A percentile compares a stretch with the other conserved stretches of the same genome.
These are phyloP conservation scores for Osmerus mordax DNA, from an alignment of 2,113 vertebrate genomes.

Conservation along the genomic window DNA sequence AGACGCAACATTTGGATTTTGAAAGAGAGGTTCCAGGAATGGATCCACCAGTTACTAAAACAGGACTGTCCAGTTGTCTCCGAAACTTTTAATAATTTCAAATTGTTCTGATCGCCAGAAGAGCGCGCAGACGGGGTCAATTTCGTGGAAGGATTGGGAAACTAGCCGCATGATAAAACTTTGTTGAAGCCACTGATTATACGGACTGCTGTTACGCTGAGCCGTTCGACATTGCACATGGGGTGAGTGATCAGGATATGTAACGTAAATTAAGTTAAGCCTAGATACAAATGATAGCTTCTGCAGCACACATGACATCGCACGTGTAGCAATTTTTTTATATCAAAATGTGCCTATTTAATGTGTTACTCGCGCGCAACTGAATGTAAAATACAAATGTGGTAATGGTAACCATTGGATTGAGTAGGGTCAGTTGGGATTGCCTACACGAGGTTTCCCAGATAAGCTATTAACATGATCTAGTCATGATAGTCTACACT, in stretches of 20 bases:
- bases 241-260: slow-evolving; percentile 59
- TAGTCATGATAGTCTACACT: no score
- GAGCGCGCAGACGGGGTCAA: slow-evolving; percentile 17
- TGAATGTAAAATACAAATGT: no score
- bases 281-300: background rate
- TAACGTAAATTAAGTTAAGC: background rate
- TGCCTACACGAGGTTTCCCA: no score
- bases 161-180: slow-evolving; percentile 47
- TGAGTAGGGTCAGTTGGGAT: no score
- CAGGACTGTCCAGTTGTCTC: slow-evolving; percentile 24
- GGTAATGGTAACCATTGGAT: no score
- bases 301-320: background rate
- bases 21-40: slow-evolving; percentile 39
- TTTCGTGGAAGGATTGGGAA: slow-evolving; percentile 22
- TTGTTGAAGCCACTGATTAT: slow-evolving; percentile 24
- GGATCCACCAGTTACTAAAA: slow-evolving; percentile 55
- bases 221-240: slow-evolving; percentile 60
- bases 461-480: no score
- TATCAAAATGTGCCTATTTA: no score
- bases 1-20: slow-evolving; percentile 10
- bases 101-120: slow-evolving; percentile 5
- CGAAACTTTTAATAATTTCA: slow-evolving; percentile 56
- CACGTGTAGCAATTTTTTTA: no score
- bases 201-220: slow-evolving; percentile 30
- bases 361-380: no score